These are phyloP conservation scores for Indicator maculatus DNA, from an alignment of 2,113 vertebrate genomes.

Conservation along the genomic window DNA sequence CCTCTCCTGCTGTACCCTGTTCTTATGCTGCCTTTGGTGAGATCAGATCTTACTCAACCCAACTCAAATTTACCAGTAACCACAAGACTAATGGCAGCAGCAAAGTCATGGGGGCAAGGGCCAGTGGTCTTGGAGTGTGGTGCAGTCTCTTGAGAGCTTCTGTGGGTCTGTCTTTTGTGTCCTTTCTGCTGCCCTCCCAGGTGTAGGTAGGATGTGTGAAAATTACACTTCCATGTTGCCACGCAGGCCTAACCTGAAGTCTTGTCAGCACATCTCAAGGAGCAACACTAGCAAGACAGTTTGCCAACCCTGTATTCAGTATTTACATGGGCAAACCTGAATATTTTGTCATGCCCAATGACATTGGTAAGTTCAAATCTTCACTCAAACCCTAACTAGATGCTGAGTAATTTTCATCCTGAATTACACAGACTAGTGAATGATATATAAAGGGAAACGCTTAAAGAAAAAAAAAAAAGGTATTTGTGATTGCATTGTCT, in stretches of 20 bases:
- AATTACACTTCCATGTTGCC: neutral
- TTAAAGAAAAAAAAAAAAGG: neutral
- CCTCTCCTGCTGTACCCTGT: neutral
- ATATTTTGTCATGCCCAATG: neutral
- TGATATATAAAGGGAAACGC: neutral
- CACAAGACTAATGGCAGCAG: neutral
- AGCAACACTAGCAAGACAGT: neutral
- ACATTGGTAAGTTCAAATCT: neutral
- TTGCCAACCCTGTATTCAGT: neutral
- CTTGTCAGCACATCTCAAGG: neutral
- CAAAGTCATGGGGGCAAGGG: neutral
- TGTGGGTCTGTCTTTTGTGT: neutral
- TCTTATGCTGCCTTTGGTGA: neutral
- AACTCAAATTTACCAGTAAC: neutral
- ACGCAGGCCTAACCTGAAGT: neutral
- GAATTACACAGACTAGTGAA: neutral
- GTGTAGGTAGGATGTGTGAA: accelerated
- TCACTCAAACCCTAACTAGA: neutral
- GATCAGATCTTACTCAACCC: neutral
- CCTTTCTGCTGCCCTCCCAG: neutral
- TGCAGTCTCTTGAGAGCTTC: neutral
- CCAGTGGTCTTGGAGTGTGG: accelerated
- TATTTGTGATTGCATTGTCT: neutral
- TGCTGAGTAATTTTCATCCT: neutral
- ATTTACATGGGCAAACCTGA: neutral